Evolutionary conservation across 1,140 invertebrate species (phyloP).

Genomic region (Diabrotica virgifera): DNA sequence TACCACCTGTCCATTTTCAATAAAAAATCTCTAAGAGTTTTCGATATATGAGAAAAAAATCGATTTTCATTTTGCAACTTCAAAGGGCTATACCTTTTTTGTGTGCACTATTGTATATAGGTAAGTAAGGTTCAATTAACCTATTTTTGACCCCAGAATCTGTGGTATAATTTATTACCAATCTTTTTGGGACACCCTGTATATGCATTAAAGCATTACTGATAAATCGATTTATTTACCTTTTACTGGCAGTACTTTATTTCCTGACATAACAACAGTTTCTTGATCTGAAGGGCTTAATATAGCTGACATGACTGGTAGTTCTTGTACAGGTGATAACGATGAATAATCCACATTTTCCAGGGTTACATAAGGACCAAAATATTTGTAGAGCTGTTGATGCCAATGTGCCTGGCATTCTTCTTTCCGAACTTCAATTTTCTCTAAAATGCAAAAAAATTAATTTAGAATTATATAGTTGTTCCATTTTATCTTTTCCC

Average conservation of each 20-base stretch:
- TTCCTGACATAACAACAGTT: neutral
- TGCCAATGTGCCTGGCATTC: constrained; percentile 7
- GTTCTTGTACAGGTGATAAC: neutral
- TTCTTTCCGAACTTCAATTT: neutral
- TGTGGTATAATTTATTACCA: no score
- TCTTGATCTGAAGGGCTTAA: neutral
- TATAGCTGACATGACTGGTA: neutral
- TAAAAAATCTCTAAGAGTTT: no score
- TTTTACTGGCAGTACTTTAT: neutral
- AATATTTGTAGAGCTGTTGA: neutral
- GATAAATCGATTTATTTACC: neutral
- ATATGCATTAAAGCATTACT: neutral
- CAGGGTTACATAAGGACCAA: neutral
- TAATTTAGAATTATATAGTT: no score
- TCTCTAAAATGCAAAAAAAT: neutral
- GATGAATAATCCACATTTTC: neutral
- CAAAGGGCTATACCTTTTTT: no score
- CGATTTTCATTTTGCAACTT: no score
- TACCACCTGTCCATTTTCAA: no score
- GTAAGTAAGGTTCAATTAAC: no score
- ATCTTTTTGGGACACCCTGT: no score
- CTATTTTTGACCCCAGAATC: no score
- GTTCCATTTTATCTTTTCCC: no score
- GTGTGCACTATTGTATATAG: no score
- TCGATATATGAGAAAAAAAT: no score